Conservation (phyloP, 2,888 invertebrate species). For the Plemyria rubiginata region DNA sequence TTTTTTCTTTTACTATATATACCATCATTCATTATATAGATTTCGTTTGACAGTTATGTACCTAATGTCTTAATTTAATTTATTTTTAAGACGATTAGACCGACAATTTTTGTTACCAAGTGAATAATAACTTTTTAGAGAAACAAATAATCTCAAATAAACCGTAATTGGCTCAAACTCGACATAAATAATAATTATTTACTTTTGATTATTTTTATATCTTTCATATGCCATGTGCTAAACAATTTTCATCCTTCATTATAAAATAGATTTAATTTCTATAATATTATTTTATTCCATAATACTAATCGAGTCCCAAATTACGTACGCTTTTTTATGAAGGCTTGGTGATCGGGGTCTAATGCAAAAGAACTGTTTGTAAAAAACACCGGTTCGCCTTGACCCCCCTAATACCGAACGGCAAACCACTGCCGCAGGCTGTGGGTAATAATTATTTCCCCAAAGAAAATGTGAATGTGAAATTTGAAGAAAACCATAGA, state of each 20-base stretch:
- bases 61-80: too few relatives aligned
- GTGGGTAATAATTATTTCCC: conserved; percentile 31
- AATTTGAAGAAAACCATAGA: neutral
- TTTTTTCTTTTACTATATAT: too few relatives aligned
- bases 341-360: conserved; percentile 39
- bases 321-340: conserved; percentile 24
- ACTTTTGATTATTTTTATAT: neutral
- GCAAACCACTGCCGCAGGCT: conserved; percentile 38
- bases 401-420: conserved; percentile 45
- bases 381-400: conserved; percentile 55
- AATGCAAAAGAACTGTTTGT: conserved; percentile 40
- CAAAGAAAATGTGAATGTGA: conserved; percentile 28
- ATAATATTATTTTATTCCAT: too few relatives aligned
- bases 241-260: neutral
- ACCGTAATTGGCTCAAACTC: too few relatives aligned
- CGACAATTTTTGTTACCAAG: too few relatives aligned
- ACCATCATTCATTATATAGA: too few relatives aligned
- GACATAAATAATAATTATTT: neutral
- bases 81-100: too few relatives aligned
- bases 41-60: too few relatives aligned
- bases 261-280: neutral
- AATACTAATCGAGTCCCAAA: conserved; percentile 21
- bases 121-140: too few relatives aligned
- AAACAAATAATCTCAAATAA: too few relatives aligned
- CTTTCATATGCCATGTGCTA: neutral